Evolutionary conservation across 2,797 vertebrate species (phyloP).

Genomic region (Mus caroli): DNA sequence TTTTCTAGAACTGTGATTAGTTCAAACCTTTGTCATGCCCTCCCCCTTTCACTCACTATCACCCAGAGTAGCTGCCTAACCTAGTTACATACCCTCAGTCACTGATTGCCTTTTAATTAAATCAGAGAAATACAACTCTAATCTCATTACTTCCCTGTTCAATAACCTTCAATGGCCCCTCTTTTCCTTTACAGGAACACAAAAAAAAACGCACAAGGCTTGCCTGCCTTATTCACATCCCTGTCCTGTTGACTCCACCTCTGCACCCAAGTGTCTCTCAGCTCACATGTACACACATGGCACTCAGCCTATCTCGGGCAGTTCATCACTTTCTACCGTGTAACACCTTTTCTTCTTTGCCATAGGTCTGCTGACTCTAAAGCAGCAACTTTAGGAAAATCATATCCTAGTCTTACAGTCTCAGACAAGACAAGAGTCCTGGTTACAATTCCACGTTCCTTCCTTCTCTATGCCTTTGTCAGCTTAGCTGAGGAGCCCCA

Average conservation of each 20-base stretch:
- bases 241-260: not conserved
- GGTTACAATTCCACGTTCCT: not conserved
- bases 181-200: conserved; percentile 46
- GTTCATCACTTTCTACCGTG: not conserved
- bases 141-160: not conserved
- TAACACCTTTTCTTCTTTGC: not conserved
- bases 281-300: not conserved
- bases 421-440: not conserved
- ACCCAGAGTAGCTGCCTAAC: not conserved
- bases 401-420: not conserved
- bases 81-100: not conserved
- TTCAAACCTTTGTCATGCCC: not conserved
- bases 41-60: not conserved
- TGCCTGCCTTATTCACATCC: not conserved
- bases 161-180: conserved; percentile 7
- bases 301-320: not conserved
- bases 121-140: conserved; percentile 24
- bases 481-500: not conserved
- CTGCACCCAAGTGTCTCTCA: not conserved
- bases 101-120: not conserved
- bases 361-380: not conserved
- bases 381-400: conserved; percentile 13
- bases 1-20: not conserved
- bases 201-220: conserved; percentile 26
- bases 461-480: not conserved